These are phyloP conservation scores for Sinonovacula constricta DNA, from an alignment of 1,140 invertebrate genomes.

Conservation along the genomic window DNA sequence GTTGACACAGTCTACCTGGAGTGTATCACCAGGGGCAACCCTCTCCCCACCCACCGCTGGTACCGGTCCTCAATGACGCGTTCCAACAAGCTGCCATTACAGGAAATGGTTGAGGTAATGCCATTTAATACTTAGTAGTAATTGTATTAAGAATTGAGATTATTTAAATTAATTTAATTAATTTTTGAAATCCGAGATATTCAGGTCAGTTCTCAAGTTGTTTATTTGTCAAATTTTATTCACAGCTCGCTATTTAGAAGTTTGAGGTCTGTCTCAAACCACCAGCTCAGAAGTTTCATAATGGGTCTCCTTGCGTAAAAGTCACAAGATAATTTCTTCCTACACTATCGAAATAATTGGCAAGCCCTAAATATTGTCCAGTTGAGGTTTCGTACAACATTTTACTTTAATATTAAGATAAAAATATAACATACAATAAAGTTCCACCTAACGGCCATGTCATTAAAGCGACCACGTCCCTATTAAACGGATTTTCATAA, in stretches of 20 bases:
- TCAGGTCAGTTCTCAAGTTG: not conserved
- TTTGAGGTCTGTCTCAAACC: no score
- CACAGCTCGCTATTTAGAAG: not conserved
- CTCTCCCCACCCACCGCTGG: constrained; percentile 58
- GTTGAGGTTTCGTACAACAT: no score
- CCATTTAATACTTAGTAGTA: not conserved
- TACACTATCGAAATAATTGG: no score
- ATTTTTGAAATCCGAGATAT: not conserved
- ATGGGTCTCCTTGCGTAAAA: no score
- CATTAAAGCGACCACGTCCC: no score
- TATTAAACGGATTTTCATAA: not conserved
- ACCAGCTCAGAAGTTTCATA: no score
- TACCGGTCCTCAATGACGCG: not conserved
- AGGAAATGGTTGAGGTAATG: no score
- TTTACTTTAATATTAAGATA: no score
- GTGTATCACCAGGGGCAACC: constrained; percentile 59
- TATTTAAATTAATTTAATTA: not conserved
- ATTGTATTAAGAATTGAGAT: not conserved
- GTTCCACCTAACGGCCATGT: no score
- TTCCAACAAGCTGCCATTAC: not conserved
- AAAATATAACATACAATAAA: no score
- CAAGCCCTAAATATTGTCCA: no score
- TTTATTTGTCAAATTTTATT: not conserved
- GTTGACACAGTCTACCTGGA: constrained; percentile 44
- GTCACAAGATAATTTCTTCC: no score